A percentile compares a stretch with the other conserved stretches of the same genome.
Conservation (phyloP, 2,113 vertebrate genomes). For the Aphyosemion australe region DNA sequence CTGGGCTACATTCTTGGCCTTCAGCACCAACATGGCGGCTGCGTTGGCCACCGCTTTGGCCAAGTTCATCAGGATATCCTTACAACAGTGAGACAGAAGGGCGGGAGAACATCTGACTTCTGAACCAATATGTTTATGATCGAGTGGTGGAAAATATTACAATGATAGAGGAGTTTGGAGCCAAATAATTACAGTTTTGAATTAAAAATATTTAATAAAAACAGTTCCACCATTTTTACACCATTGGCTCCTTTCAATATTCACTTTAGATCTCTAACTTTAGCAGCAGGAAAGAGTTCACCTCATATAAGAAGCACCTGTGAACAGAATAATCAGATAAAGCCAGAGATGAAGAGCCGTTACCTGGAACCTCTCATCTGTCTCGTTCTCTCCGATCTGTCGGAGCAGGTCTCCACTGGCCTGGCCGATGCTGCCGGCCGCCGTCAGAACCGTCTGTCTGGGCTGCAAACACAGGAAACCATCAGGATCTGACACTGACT, state of each 20-base stretch:
- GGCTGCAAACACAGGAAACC: slow-evolving; percentile 76
- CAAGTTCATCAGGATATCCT: slow-evolving; percentile 96
- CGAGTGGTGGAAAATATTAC: not conserved
- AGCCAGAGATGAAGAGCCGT: slow-evolving; percentile 22
- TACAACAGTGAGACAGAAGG: slow-evolving; percentile 19
- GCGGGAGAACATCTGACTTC: not conserved
- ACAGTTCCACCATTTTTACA: too few species aligned
- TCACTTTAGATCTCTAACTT: too few species aligned
- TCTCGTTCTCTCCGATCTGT: slow-evolving; percentile 96
- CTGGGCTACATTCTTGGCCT: slow-evolving; percentile 98
- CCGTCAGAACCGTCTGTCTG: slow-evolving; percentile 95
- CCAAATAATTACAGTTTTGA: too few species aligned
- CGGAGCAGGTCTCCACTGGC: slow-evolving; percentile 96
- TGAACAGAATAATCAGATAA: slow-evolving; percentile 6
- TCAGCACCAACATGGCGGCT: slow-evolving; percentile 96
- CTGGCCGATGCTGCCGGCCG: slow-evolving; percentile 97
- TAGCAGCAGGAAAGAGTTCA: too few species aligned
- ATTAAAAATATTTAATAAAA: too few species aligned
- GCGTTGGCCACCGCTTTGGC: slow-evolving; percentile 98
- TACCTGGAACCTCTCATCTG: slow-evolving; percentile 97
- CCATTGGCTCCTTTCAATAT: too few species aligned
- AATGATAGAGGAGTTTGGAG: not conserved
- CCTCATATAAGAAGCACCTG: too few species aligned
- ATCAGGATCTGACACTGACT: slow-evolving; percentile 3
- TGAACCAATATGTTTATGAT: not conserved